Percentiles rank a stretch among this genome's conserved stretches.
phyloP scores from a whole-genome alignment of 1,140 invertebrate genomes.

The Papilio polyxenes region DNA sequence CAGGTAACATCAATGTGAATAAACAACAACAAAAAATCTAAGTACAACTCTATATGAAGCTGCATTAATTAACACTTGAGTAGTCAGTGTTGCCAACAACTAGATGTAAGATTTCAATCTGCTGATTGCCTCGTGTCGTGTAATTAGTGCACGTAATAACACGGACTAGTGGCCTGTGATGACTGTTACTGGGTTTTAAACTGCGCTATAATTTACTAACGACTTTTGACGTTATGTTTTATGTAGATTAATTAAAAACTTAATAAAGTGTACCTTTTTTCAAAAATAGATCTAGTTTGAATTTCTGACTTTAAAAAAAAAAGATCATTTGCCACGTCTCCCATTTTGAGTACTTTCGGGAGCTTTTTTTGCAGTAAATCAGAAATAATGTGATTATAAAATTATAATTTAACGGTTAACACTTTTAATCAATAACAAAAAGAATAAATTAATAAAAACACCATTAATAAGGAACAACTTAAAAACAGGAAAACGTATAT shows the following conservation, averaged over 20 bases:
- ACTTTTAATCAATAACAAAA: no score
- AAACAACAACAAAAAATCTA: not conserved
- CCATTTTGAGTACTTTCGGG: not conserved
- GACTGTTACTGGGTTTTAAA: not conserved
- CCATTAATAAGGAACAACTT: no score
- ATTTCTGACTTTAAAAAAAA: no score
- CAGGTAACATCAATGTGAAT: not conserved
- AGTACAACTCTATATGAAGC: slow-evolving; percentile 40
- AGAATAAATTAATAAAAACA: no score
- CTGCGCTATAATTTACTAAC: not conserved
- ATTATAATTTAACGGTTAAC: no score
- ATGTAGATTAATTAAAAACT: no score
- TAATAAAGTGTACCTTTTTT: no score
- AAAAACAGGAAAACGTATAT: no score
- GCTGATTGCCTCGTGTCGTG: slow-evolving; percentile 41
- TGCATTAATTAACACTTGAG: slow-evolving; percentile 38
- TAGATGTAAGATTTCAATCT: slow-evolving; percentile 45
- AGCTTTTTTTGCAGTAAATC: no score
- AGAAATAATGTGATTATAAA: no score
- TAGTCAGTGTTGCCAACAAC: slow-evolving; percentile 41
- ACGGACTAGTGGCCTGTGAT: not conserved
- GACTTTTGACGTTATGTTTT: not conserved
- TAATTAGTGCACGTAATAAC: slow-evolving; percentile 39
- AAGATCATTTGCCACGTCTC: no score
- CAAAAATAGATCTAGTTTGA: no score